A percentile compares a stretch with the other conserved stretches of the same genome.
phyloP scores from a whole-genome alignment of 2,888 invertebrate species.

The Diarsia brunnea region DNA sequence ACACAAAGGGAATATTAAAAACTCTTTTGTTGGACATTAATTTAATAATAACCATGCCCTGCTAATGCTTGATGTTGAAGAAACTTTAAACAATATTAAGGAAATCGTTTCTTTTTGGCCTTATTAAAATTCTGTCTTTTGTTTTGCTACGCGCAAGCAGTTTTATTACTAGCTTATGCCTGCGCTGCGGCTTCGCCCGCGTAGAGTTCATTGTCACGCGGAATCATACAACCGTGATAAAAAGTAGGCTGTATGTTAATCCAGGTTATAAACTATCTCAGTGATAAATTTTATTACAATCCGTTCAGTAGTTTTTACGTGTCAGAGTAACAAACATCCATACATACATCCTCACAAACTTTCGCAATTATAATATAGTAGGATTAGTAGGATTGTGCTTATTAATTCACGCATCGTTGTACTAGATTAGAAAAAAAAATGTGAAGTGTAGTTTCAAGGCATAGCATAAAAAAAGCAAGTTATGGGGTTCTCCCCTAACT shows the following conservation, averaged over 20 bases:
- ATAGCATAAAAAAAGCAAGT: not conserved
- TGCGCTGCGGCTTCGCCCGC: too few relatives aligned
- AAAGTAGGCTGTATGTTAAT: too few relatives aligned
- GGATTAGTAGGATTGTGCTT: not conserved
- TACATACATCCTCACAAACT: too few relatives aligned
- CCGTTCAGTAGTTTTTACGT: too few relatives aligned
- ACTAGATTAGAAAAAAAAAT: not conserved
- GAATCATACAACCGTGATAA: too few relatives aligned
- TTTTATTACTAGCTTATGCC: too few relatives aligned
- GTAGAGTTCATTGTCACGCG: too few relatives aligned
- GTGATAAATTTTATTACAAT: too few relatives aligned
- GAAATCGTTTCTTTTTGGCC: not conserved
- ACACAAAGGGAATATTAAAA: constrained; percentile 11
- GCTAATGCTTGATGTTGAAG: not conserved
- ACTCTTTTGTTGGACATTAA: constrained; percentile 26
- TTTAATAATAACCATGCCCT: not conserved
- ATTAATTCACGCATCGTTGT: not conserved
- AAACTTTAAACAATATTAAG: constrained; percentile 13
- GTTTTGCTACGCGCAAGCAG: not conserved
- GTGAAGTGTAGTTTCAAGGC: not conserved
- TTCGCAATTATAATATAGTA: too few relatives aligned
- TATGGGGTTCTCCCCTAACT: not conserved
- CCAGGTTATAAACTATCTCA: too few relatives aligned
- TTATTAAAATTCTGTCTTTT: not conserved
- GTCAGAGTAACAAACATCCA: too few relatives aligned